These are phyloP conservation scores for Trididemnum miniatum DNA, from an alignment of 23 tunicate species.

Conservation along the genomic window DNA sequence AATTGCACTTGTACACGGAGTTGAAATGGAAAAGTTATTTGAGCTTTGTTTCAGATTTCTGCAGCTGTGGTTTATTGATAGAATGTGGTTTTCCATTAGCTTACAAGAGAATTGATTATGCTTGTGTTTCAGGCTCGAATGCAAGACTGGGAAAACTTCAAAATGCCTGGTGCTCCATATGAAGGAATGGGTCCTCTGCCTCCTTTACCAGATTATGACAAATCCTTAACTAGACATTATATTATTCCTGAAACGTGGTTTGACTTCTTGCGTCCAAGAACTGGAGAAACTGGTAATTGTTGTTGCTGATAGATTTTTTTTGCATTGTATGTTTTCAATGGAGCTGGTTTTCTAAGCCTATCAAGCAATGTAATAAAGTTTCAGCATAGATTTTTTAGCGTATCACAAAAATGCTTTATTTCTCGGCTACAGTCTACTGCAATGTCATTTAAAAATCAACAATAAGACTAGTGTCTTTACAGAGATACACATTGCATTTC, in stretches of 20 bases:
- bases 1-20: too few species aligned
- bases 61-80: background rate
- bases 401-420: too few species aligned
- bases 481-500: too few species aligned
- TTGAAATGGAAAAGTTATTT: background rate
- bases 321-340: too few species aligned
- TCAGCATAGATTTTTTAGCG: too few species aligned
- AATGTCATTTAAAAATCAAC: too few species aligned
- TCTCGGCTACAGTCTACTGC: too few species aligned
- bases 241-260: constrained; percentile 87
- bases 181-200: constrained; percentile 97
- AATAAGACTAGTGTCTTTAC: too few species aligned
- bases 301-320: too few species aligned
- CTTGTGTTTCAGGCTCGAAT: constrained; percentile 19
- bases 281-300: constrained; percentile 86
- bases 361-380: too few species aligned
- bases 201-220: constrained; percentile 72
- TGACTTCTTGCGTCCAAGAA: constrained; percentile 73
- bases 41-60: background rate
- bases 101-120: background rate
- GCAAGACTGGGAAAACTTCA: constrained; percentile 80
- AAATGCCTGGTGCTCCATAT: constrained; percentile 95
- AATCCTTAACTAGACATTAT: constrained; percentile 52
- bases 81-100: background rate
- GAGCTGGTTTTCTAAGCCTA: too few species aligned